These are phyloP conservation scores for Oeneis ivallda DNA, from an alignment of 2,888 invertebrate species.

Conservation along the genomic window DNA sequence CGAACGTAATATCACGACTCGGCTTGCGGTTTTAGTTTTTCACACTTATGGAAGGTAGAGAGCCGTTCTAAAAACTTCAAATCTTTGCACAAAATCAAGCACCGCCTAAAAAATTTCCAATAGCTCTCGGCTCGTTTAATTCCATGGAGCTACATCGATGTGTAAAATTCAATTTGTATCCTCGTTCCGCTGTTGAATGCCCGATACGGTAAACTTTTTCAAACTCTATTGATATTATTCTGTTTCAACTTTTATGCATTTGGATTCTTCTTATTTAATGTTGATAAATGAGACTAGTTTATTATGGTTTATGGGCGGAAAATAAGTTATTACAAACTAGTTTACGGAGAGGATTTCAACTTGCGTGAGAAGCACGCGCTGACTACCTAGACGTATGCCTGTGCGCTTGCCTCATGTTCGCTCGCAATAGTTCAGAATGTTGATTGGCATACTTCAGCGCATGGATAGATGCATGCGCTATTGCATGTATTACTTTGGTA, in stretches of 20 bases:
- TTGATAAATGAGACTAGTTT: neutral
- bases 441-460: too few relatives aligned
- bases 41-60: too few relatives aligned
- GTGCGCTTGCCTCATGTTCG: too few relatives aligned
- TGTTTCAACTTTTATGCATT: conserved; percentile 3
- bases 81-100: neutral
- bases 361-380: too few relatives aligned
- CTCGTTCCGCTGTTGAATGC: conserved; percentile 13
- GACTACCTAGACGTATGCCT: too few relatives aligned
- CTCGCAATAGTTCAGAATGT: too few relatives aligned
- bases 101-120: neutral
- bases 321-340: too few relatives aligned
- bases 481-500: too few relatives aligned
- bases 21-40: too few relatives aligned
- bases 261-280: neutral
- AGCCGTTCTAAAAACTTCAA: neutral
- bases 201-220: conserved; percentile 20
- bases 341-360: too few relatives aligned
- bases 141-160: conserved; percentile 30
- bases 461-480: too few relatives aligned
- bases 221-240: conserved; percentile 19
- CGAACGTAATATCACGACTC: too few relatives aligned
- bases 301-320: neutral
- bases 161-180: conserved; percentile 35
- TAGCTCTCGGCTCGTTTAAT: conserved; percentile 19